Percentiles rank a stretch among this genome's conserved stretches.
Conservation (phyloP, 2,888 invertebrate species). For the Cosmia pyralina region DNA sequence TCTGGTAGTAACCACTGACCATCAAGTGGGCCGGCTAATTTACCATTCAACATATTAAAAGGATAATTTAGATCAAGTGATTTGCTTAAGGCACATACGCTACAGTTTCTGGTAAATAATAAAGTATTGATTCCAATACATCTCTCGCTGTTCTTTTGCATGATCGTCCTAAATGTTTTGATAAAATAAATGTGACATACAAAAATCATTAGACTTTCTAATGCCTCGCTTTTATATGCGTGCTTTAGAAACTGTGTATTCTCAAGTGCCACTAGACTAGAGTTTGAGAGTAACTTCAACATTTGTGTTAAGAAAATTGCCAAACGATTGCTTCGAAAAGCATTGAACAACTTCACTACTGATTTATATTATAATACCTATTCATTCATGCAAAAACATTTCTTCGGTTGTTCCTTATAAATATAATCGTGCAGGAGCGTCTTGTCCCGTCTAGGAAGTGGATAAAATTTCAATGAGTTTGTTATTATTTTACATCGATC, state of each 20-base stretch:
- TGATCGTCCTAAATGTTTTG: background rate
- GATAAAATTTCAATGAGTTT: background rate
- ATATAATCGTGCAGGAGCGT: background rate
- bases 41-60: background rate
- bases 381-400: no score
- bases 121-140: slow-evolving; percentile 15
- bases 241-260: slow-evolving; percentile 28
- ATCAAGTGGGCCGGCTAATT: no score
- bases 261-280: slow-evolving; percentile 43
- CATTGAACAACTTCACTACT: slow-evolving; percentile 2
- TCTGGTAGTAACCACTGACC: background rate
- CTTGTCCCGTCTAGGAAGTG: background rate
- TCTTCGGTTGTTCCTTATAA: background rate
- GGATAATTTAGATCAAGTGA: background rate
- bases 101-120: background rate
- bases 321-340: slow-evolving; percentile 19
- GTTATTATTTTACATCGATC: background rate
- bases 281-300: slow-evolving; percentile 35
- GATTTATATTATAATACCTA: no score
- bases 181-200: slow-evolving; percentile 16
- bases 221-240: slow-evolving; percentile 2
- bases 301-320: slow-evolving; percentile 22
- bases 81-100: background rate
- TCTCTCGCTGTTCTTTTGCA: background rate
- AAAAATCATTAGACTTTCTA: slow-evolving; percentile 45